Evolutionary conservation across 2,113 vertebrate genomes (phyloP), one percentile per base, ranked within the genome.

Genomic region (Ceyx margarethae): DNA sequence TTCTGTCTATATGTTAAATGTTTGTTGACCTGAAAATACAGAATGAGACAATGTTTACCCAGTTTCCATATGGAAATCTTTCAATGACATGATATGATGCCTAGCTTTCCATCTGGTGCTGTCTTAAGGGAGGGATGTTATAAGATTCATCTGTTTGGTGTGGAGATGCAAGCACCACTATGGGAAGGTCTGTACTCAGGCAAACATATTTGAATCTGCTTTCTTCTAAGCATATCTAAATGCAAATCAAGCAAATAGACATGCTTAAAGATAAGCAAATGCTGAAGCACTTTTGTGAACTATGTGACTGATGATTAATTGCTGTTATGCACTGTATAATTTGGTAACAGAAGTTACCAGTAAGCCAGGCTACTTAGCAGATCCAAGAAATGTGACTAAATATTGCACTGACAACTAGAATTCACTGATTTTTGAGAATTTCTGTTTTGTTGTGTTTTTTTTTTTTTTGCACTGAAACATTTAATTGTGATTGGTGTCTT

Each of bases 1-100:
- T 91, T 4, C 92, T 97, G 95, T 97, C 96, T 97, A 95, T 96
- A 81, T 95, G 81, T 94, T 87, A 15, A 56, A 14, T 82, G 65
- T 89, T 87, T 88, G 37, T 73, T 92, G 92, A 91, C 62, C 88
- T 85, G 61, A 93, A 84, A 94, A 90, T 62, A 71, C 17, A 74
- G 40, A 93, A 71, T 9, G 54, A 89, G 29, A 40, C 53, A 71
- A 66, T 66, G 48, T 92, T 88, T 94, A 76, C 35, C 15, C 19
- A 67, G 40, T 74, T 94, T 80, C 88, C 74, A 61, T 67, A 51
- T 31, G 57, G 81, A 89, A 87, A 75, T 68, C 46, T 54, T 83
- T 68, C 80, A 77, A 51, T 79, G 42, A 79, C 64, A 21, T 28
- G 56, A 69, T 72, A 72, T 0, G 6, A 58, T 95, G 71, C 53